A percentile compares a stretch with the other conserved stretches of the same genome.
Conservation (phyloP, 2,113 vertebrate species). For the Ariopsis seemanni region DNA sequence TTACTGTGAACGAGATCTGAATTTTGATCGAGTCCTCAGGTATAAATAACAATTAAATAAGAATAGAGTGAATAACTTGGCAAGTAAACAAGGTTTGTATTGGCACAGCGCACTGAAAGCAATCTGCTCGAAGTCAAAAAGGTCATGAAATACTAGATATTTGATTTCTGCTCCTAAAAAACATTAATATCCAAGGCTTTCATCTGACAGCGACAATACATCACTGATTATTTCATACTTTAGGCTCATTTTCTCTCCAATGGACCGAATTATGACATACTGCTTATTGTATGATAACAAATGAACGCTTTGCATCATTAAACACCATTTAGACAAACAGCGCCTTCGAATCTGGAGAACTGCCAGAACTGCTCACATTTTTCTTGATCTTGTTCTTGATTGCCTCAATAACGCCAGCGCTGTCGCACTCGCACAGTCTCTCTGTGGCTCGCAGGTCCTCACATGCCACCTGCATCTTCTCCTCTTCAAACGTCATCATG, state of each 20-base stretch:
- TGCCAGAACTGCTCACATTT: constrained; percentile 79
- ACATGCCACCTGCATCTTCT: constrained; percentile 96
- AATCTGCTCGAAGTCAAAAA: background rate
- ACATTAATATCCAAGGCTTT: background rate
- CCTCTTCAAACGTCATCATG: constrained; percentile 99
- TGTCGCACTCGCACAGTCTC: constrained; percentile 92
- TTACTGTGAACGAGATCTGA: background rate
- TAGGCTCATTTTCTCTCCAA: background rate
- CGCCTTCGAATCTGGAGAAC: background rate
- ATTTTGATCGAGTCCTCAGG: background rate
- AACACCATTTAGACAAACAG: background rate
- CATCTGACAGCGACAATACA: background rate
- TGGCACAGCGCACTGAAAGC: background rate
- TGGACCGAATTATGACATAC: background rate
- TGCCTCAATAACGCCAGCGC: constrained; percentile 91
- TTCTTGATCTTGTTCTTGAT: constrained; percentile 98
- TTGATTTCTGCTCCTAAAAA: background rate
- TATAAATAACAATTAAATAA: background rate
- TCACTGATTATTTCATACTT: background rate
- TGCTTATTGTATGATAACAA: background rate
- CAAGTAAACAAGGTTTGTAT: background rate
- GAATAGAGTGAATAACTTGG: background rate
- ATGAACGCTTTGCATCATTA: background rate
- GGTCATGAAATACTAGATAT: background rate
- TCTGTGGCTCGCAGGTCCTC: constrained; percentile 95